These are phyloP conservation scores for Tangara arthus DNA, from an alignment of 2,797 vertebrate genomes.

Conservation along the genomic window DNA sequence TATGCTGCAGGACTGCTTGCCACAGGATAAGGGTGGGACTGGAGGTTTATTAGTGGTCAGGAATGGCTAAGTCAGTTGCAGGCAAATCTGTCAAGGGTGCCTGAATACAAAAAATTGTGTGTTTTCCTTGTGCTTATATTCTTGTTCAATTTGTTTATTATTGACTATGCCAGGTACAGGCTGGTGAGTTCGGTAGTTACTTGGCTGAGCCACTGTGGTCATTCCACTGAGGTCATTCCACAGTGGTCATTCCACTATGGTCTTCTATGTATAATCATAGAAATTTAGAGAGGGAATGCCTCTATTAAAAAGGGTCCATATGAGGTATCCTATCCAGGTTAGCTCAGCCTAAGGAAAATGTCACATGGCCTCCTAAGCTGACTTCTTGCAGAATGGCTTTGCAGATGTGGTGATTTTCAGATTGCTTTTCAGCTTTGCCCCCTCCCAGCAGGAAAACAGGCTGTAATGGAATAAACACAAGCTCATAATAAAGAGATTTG, in stretches of 20 bases:
- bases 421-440: not conserved
- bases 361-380: not conserved
- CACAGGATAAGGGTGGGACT: not conserved
- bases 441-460: not conserved
- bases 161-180: not conserved
- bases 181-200: not conserved
- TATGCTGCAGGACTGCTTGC: not conserved
- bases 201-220: not conserved
- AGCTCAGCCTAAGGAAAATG: not conserved
- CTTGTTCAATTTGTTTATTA: not conserved
- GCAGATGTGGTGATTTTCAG: not conserved
- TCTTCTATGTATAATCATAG: not conserved
- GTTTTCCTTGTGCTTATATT: not conserved
- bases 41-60: not conserved
- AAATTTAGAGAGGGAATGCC: not conserved
- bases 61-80: not conserved
- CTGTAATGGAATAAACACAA: not conserved
- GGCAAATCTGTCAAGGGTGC: not conserved
- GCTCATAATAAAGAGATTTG: not conserved
- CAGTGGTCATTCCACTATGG: not conserved
- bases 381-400: not conserved
- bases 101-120: not conserved
- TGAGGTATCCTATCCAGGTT: not conserved
- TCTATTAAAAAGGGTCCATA: not conserved
- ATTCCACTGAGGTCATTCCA: not conserved